Conservation (phyloP, 2,888 invertebrate species). For the Congeria kusceri region DNA sequence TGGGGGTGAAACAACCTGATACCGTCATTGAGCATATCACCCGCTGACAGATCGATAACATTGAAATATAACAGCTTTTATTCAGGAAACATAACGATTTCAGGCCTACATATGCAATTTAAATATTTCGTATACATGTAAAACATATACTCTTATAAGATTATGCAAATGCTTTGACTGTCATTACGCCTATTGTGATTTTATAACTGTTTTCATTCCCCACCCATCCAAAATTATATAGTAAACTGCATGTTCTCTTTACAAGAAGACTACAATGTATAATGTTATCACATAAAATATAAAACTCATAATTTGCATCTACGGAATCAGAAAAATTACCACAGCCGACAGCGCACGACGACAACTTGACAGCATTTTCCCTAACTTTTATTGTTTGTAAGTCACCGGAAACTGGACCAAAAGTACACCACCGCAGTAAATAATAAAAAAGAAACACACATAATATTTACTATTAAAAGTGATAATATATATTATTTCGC, state of each 20-base stretch:
- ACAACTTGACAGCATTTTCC: constrained; percentile 51
- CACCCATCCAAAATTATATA: not conserved
- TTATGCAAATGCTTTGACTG: too few species aligned
- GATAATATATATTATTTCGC: not conserved
- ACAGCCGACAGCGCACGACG: constrained; percentile 52
- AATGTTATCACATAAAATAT: not conserved
- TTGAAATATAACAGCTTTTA: too few species aligned
- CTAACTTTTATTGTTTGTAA: constrained; percentile 51
- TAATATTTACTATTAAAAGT: not conserved
- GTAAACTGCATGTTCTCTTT: too few species aligned
- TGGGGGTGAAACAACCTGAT: too few species aligned
- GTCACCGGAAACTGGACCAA: constrained; percentile 48
- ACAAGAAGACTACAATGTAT: not conserved
- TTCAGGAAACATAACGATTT: too few species aligned
- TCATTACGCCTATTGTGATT: too few species aligned
- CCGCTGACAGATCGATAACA: too few species aligned
- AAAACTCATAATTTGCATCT: not conserved
- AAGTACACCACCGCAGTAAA: not conserved
- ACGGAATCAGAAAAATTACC: constrained; percentile 29
- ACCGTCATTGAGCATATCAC: too few species aligned
- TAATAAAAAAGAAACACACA: not conserved
- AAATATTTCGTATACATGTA: too few species aligned
- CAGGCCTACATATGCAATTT: too few species aligned
- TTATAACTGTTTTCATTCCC: not conserved
- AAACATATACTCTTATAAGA: too few species aligned